These are phyloP conservation scores for Calidris pugnax DNA, from an alignment of 2,113 vertebrate species.

Conservation along the genomic window DNA sequence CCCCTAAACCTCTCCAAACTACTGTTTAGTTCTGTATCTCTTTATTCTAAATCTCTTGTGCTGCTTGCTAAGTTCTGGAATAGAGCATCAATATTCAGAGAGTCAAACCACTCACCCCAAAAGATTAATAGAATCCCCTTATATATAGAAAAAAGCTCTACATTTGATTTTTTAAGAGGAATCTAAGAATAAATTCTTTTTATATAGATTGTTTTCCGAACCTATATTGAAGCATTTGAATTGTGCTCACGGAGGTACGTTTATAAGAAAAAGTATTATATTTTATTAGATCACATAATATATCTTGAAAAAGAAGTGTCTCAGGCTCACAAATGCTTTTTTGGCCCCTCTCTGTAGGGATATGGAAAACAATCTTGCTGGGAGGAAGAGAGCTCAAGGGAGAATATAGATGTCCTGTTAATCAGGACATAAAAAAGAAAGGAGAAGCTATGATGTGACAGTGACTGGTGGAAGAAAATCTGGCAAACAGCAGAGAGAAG, in stretches of 20 bases:
- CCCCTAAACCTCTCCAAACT: neutral
- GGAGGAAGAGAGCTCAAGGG: constrained; percentile 47
- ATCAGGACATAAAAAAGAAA: constrained; percentile 61
- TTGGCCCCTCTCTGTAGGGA: constrained; percentile 11
- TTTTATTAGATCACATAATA: constrained; percentile 19
- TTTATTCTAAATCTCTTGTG: neutral
- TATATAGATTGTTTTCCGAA: neutral
- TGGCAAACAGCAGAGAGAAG: constrained; percentile 32
- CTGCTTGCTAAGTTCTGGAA: neutral
- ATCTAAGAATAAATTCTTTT: neutral
- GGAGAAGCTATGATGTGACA: constrained; percentile 50
- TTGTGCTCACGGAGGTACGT: neutral
- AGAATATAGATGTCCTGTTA: constrained; percentile 67
- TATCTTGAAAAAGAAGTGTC: constrained; percentile 9
- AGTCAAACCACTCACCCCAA: neutral
- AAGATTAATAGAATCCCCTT: neutral
- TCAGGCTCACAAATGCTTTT: constrained; percentile 5
- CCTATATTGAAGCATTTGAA: neutral
- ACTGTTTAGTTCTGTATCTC: neutral
- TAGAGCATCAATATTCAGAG: neutral
- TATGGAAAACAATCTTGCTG: constrained; percentile 41
- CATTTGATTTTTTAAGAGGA: neutral
- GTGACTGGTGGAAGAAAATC: constrained; percentile 59
- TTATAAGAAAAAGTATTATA: constrained; percentile 13
- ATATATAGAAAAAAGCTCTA: neutral